Percentiles rank a stretch among this genome's conserved stretches.
Evolutionary conservation across 2,113 vertebrate genomes (phyloP).

Genomic region (Bufo gargarizans): DNA sequence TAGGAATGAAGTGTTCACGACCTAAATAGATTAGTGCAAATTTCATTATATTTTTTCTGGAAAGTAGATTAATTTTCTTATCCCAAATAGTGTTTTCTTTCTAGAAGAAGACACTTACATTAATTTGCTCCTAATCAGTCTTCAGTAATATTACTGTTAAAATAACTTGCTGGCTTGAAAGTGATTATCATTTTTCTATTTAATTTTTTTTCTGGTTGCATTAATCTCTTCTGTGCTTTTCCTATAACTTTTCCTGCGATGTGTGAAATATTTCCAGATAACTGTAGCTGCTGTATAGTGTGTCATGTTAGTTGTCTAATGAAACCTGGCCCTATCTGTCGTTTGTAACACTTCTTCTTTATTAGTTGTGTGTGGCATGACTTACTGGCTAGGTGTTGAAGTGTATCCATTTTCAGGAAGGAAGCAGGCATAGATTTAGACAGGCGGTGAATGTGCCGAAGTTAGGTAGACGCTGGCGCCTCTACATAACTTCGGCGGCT

Average conservation of each 20-base stretch:
- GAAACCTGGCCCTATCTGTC: not conserved
- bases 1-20: not conserved
- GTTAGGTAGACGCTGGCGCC: too few species aligned
- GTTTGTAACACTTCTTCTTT: not conserved
- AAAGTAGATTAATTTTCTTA: not conserved
- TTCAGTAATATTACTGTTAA: not conserved
- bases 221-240: not conserved
- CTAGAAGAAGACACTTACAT: not conserved
- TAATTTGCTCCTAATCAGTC: not conserved
- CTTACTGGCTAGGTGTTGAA: not conserved
- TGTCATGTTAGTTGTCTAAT: not conserved
- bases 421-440: too few species aligned
- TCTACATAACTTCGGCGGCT: too few species aligned
- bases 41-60: not conserved
- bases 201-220: not conserved
- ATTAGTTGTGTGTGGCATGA: not conserved
- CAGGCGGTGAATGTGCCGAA: too few species aligned
- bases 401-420: not conserved
- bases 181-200: not conserved
- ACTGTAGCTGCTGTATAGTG: not conserved
- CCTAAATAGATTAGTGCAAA: not conserved
- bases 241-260: not conserved
- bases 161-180: not conserved
- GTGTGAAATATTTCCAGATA: constrained; percentile 3
- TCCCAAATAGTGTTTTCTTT: not conserved